Conservation (phyloP, 2,113 vertebrate genomes). For the Glareola pratincola region DNA sequence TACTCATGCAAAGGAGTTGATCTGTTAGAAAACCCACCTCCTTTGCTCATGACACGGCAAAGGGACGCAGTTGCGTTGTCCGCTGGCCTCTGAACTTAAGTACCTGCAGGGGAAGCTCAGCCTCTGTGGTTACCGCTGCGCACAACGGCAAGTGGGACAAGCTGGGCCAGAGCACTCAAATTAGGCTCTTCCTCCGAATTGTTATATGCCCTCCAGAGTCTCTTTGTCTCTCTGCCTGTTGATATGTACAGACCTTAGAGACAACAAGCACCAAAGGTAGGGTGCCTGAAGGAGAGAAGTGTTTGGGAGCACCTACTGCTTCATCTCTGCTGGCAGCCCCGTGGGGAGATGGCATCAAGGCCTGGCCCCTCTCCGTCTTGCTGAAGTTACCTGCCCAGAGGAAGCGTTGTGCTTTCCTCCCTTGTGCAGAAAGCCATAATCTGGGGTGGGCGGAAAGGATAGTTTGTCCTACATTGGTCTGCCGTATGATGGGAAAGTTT, state of each 20-base stretch:
- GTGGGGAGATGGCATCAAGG: background rate
- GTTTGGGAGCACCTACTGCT: background rate
- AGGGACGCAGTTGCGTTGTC: background rate
- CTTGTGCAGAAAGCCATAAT: background rate
- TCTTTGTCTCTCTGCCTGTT: background rate
- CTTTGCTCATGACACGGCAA: background rate
- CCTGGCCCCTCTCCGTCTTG: background rate
- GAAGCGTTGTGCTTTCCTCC: background rate
- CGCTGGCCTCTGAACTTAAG: background rate
- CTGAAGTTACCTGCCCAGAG: background rate
- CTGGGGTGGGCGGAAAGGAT: background rate
- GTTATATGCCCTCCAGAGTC: background rate
- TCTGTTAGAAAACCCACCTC: background rate
- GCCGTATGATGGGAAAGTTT: background rate
- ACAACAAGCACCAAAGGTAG: background rate
- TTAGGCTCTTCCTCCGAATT: background rate
- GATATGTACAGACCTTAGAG: background rate
- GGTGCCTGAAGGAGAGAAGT: background rate
- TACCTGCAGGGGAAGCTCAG: background rate
- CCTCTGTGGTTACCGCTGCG: background rate
- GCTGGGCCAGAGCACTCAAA: background rate
- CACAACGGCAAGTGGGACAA: background rate
- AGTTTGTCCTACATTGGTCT: background rate
- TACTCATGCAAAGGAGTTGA: background rate
- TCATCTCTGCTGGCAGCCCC: background rate